Evolutionary conservation across 2,113 vertebrate genomes (phyloP), one percentile per base, ranked within the genome.

Genomic region (Phylloscopus trochilus): DNA sequence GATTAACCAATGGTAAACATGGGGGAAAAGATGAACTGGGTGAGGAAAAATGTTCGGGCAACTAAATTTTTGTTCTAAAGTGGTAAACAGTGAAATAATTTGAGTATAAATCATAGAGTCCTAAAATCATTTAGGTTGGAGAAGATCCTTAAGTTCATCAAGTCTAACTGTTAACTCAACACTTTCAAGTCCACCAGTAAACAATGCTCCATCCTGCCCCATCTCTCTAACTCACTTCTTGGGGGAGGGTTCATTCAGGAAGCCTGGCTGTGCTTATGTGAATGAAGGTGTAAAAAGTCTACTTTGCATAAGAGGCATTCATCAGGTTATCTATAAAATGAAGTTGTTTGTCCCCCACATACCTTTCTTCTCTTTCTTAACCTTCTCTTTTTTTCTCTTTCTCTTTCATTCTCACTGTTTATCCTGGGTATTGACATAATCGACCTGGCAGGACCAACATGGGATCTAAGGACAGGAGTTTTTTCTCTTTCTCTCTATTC

Each of bases 271-370:
- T 16, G 7, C 15, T 11, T 10, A 7, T 44, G 22, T 13, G 33
- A 81, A 37, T 37, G 27, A 74, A 52, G 9, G 26, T 41, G 30
- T 20, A 39, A 47, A 60, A 87, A 26, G 5, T 41, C 20, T 49
- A 17, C 24, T 35, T 49, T 79, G 8, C 16, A 10, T 49, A 47
- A 26, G 35, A 49, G 26, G 2, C 10, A 35, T 26, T 23, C 22
- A 51, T 12, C 68, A 55, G 15, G 3, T 35, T 33, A 37, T 8
- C 6, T 30, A 30, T 24, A 28, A 67, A 67, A 46, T 46, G 10
- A 51, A 58, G 8, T 13, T 6, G 8, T 59, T 67, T 51, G 1
- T 0, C 15, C 6, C 6, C 2, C 12, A 2, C 17, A 24, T 4
- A 10, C 19, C 10, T 31, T 35, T 33, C 53, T 72, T 64, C n/a